Conservation (phyloP, 2,113 vertebrate genomes). For the Scomber colias region DNA sequence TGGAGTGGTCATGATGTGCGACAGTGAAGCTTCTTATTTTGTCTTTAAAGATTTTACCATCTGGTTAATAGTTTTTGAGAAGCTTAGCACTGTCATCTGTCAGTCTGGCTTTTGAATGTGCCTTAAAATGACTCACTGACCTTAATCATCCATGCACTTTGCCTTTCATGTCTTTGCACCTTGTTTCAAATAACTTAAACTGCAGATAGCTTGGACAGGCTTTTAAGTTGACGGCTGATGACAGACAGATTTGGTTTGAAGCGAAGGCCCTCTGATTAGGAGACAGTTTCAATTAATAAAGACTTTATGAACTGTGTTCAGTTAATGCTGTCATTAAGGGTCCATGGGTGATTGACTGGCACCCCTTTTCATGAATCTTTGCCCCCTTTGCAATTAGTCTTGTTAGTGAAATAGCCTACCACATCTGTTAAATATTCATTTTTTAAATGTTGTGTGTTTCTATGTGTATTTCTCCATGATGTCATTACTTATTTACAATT, state of each 20-base stretch:
- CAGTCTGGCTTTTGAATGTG: conserved; percentile 27
- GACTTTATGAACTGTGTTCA: conserved; percentile 59
- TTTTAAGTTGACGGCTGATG: conserved; percentile 30
- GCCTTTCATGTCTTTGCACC: conserved; percentile 38
- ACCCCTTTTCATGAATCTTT: conserved; percentile 44
- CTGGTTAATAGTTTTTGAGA: neutral
- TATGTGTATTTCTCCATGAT: conserved; percentile 51
- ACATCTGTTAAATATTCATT: conserved; percentile 29
- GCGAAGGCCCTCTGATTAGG: conserved; percentile 36
- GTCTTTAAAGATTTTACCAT: conserved; percentile 22
- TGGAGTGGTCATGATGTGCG: neutral
- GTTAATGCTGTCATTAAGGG: conserved; percentile 57
- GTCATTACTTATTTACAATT: conserved; percentile 63
- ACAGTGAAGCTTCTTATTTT: conserved; percentile 3
- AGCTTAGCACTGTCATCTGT: neutral
- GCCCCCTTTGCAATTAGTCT: conserved; percentile 28
- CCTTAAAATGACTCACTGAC: conserved; percentile 14
- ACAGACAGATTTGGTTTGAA: conserved; percentile 42
- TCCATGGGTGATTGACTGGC: conserved; percentile 58
- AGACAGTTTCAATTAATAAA: conserved; percentile 58
- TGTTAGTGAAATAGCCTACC: conserved; percentile 20
- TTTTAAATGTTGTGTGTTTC: neutral
- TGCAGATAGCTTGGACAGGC: conserved; percentile 13
- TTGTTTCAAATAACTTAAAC: conserved; percentile 28
- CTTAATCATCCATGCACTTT: conserved; percentile 37